phyloP scores from a whole-genome alignment of 2,888 invertebrate species.

The Listrodromus nycthemerus region DNA sequence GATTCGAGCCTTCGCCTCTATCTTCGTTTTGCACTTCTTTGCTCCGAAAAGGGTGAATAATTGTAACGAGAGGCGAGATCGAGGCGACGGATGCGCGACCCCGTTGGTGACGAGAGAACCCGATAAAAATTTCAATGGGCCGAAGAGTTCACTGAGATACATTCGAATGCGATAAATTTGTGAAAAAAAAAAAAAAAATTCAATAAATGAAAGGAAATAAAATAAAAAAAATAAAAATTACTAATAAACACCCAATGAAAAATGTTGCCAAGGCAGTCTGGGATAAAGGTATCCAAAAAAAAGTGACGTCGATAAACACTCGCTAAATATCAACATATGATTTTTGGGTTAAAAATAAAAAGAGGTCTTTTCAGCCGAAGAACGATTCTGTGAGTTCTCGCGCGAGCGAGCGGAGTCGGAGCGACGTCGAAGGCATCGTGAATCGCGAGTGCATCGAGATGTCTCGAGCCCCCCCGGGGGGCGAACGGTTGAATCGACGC shows the following conservation, averaged over 20 bases:
- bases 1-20: conserved; percentile 5
- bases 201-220: too few relatives aligned
- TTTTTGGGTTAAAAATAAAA: too few relatives aligned
- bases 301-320: too few relatives aligned
- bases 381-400: too few relatives aligned
- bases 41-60: conserved; percentile 77
- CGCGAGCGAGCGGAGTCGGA: too few relatives aligned
- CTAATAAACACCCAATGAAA: too few relatives aligned
- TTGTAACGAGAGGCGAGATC: conserved; percentile 78
- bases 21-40: conserved; percentile 61
- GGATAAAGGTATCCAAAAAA: too few relatives aligned
- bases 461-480: conserved; percentile 23
- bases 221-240: too few relatives aligned
- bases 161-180: background rate
- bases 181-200: too few relatives aligned
- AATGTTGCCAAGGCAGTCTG: too few relatives aligned
- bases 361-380: too few relatives aligned
- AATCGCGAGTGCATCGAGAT: conserved; percentile 45
- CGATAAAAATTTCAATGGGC: conserved; percentile 38
- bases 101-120: conserved; percentile 36
- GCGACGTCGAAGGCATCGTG: conserved; percentile 15
- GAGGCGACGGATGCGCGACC: conserved; percentile 56
- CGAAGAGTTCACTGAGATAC: conserved; percentile 6
- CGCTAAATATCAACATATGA: too few relatives aligned
- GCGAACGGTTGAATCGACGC: conserved; percentile 68